phyloP scores from a whole-genome alignment of 2,888 invertebrate genomes.

The Sacculina carcini region DNA sequence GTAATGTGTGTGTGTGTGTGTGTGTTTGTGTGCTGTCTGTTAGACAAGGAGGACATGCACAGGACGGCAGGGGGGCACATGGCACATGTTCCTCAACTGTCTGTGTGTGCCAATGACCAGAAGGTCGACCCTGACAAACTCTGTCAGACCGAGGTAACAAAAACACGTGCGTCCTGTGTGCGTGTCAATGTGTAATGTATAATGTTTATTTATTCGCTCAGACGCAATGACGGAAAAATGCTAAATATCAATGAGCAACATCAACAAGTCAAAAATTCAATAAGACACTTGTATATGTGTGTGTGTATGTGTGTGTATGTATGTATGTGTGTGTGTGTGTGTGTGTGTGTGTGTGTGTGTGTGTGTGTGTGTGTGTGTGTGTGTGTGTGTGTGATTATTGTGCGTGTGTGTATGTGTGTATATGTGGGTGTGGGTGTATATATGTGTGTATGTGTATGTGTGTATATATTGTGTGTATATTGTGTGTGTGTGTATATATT shows the following conservation, averaged over 20 bases:
- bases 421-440: not conserved
- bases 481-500: no score
- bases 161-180: not conserved
- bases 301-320: not conserved
- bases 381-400: not conserved
- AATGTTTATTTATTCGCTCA: no score
- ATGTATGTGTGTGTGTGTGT: not conserved
- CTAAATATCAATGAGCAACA: no score
- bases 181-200: no score
- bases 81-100: slow-evolving; percentile 57
- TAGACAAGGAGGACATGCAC: slow-evolving; percentile 16
- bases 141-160: slow-evolving; percentile 55
- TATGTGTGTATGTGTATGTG: not conserved
- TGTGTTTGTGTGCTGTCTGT: no score
- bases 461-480: no score
- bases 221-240: no score
- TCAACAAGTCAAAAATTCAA: no score
- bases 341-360: not conserved
- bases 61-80: slow-evolving; percentile 34
- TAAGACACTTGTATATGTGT: not conserved
- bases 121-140: slow-evolving; percentile 75
- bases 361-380: not conserved
- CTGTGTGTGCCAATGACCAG: slow-evolving; percentile 76
- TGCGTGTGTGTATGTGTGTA: not conserved
- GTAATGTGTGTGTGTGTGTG: no score